These are phyloP conservation scores for Tangara arthus DNA, from an alignment of 2,797 vertebrate genomes.

Conservation along the genomic window DNA sequence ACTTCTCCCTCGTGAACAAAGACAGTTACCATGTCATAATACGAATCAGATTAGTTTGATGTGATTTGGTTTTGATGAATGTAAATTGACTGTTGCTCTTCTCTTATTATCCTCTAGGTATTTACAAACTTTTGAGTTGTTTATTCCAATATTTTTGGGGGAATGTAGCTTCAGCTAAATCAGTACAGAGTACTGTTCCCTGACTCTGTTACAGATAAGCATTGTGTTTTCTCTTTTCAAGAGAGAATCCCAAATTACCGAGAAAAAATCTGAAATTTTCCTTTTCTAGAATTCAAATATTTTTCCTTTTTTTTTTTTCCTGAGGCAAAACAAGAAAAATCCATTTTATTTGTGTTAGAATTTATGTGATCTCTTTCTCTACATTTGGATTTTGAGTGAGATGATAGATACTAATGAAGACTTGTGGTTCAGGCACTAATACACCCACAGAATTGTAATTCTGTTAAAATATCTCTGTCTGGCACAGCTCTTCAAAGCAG, in stretches of 20 bases:
- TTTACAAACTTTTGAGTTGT: background rate
- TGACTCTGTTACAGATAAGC: background rate
- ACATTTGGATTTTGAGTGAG: background rate
- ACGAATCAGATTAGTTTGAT: background rate
- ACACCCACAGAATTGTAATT: background rate
- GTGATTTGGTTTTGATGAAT: background rate
- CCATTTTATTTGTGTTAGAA: background rate
- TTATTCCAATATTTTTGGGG: background rate
- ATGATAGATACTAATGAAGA: background rate
- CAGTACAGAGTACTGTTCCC: background rate
- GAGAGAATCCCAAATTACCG: background rate
- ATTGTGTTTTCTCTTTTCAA: background rate
- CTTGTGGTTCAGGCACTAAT: background rate
- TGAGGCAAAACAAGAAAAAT: fast-evolving
- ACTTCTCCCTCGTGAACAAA: background rate
- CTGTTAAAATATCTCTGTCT: background rate
- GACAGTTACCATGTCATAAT: background rate
- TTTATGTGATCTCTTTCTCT: background rate
- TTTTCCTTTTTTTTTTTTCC: background rate
- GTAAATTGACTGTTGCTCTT: background rate
- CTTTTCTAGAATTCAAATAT: background rate
- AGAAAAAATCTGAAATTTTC: background rate
- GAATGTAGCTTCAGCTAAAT: background rate
- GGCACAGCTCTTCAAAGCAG: background rate
- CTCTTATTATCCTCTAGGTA: background rate